Percentiles rank a stretch among this genome's conserved stretches.
Evolutionary conservation across 2,113 vertebrate genomes (phyloP).

Genomic region (Suricata suricatta): DNA sequence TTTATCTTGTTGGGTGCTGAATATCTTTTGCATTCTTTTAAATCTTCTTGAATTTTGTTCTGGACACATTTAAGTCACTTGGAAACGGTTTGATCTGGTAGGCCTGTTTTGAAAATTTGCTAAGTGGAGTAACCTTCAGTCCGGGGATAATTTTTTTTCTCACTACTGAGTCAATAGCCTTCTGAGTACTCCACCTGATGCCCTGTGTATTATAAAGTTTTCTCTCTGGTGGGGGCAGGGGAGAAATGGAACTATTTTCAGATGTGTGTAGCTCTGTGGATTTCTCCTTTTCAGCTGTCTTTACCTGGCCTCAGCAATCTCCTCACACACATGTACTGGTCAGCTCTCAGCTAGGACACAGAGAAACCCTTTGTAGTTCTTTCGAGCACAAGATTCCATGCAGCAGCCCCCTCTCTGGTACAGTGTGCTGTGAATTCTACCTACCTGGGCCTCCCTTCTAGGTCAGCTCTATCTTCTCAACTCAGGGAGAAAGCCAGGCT

Average conservation of each 20-base stretch:
- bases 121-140: not conserved
- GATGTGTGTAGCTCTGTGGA: not conserved
- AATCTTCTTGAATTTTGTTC: conserved; percentile 18
- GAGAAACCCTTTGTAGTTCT: not conserved
- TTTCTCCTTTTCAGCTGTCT: not conserved
- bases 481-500: not conserved
- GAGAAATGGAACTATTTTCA: not conserved
- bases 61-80: conserved; percentile 22
- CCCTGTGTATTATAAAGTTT: not conserved
- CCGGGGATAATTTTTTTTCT: not conserved
- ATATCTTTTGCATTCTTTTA: conserved; percentile 31
- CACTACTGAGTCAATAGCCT: not conserved
- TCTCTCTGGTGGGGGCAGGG: not conserved
- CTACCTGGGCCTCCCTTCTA: not conserved
- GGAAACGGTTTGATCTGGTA: not conserved
- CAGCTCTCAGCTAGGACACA: not conserved
- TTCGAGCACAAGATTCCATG: not conserved
- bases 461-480: not conserved
- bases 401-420: not conserved
- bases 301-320: not conserved
- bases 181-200: not conserved
- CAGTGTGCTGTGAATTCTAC: not conserved
- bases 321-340: not conserved
- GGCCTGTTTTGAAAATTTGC: conserved; percentile 24
- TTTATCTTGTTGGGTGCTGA: conserved; percentile 18